A percentile compares a stretch with the other conserved stretches of the same genome.
Conservation (phyloP, 2,113 vertebrate species). For the Harpagus bidentatus region DNA sequence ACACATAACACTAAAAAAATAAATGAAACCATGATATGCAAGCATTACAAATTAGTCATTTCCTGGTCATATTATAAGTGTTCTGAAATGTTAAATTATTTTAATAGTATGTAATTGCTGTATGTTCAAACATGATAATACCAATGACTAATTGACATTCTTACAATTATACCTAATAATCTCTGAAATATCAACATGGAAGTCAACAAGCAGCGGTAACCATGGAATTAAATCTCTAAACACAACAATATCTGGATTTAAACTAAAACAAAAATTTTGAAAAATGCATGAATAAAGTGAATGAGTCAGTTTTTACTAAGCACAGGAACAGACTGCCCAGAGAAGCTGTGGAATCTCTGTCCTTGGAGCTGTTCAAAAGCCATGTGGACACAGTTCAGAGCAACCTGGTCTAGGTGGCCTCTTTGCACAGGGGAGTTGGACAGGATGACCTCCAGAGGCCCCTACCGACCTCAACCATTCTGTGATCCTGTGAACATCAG, state of each 20-base stretch:
- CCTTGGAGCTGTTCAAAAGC: neutral
- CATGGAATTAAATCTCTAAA: neutral
- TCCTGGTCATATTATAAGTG: neutral
- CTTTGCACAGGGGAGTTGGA: neutral
- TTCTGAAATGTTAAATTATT: neutral
- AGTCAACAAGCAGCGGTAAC: neutral
- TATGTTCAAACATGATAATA: neutral
- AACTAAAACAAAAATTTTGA: neutral
- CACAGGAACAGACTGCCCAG: neutral
- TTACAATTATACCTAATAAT: neutral
- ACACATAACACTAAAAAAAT: neutral
- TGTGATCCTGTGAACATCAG: neutral
- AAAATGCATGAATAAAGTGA: neutral
- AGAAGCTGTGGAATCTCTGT: neutral
- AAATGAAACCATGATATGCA: neutral
- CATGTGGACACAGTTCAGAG: neutral
- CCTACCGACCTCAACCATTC: neutral
- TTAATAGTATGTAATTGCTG: neutral
- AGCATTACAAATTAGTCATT: neutral
- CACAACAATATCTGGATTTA: neutral
- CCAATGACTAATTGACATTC: neutral
- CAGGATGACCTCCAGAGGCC: neutral
- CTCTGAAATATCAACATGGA: neutral
- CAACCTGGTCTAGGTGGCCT: neutral
- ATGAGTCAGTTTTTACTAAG: neutral